phyloP scores from a whole-genome alignment of 2,113 vertebrate genomes.

The Thinocorus orbignyianus region DNA sequence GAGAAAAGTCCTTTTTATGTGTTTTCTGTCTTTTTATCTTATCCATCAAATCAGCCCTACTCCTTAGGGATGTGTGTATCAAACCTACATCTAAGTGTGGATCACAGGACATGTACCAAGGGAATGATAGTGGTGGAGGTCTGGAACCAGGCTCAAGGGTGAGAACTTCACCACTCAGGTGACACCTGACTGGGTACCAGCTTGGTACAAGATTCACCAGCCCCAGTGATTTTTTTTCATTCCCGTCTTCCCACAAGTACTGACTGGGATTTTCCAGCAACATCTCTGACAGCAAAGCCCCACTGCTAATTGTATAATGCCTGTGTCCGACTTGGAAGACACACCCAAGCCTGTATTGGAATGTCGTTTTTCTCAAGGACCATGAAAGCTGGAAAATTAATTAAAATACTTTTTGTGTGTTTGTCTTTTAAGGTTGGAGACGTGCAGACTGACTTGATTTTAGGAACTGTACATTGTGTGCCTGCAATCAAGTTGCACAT shows the following conservation, averaged over 20 bases:
- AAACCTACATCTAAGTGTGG: accelerated
- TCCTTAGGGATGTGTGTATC: not conserved
- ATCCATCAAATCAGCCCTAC: not conserved
- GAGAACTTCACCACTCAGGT: not conserved
- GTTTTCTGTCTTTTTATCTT: not conserved
- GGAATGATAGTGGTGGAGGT: not conserved
- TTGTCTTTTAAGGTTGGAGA: not conserved
- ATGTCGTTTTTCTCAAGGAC: not conserved
- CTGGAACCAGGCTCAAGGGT: not conserved
- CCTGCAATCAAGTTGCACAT: not conserved
- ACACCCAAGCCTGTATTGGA: accelerated
- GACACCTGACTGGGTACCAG: not conserved
- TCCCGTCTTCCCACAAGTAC: not conserved
- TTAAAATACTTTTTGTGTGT: not conserved
- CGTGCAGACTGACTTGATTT: not conserved
- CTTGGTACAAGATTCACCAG: not conserved
- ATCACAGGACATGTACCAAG: not conserved
- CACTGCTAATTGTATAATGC: not conserved
- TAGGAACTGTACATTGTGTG: accelerated
- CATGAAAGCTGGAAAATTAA: not conserved
- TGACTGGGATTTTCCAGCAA: not conserved
- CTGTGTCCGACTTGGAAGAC: not conserved
- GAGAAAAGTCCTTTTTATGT: not conserved
- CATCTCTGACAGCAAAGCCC: not conserved
- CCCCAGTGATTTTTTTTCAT: not conserved